These are phyloP conservation scores for Mythimna lalbum DNA, from an alignment of 2,888 invertebrate genomes.

Conservation along the genomic window DNA sequence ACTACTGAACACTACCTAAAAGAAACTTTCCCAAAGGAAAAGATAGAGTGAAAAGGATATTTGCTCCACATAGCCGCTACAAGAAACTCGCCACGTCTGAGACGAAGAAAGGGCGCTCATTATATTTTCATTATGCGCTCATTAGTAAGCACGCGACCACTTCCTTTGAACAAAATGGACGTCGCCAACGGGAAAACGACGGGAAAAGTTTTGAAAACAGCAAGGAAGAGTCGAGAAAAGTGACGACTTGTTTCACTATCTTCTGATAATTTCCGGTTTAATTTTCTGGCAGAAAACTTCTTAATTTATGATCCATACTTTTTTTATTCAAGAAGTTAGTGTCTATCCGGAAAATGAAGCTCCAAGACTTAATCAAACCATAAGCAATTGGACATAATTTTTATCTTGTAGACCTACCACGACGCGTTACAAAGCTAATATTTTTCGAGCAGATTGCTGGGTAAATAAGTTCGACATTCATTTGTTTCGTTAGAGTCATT, in stretches of 20 bases:
- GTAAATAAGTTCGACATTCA: conserved; percentile 40
- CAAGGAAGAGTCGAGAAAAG: conserved; percentile 22
- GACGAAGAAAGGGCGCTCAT: conserved; percentile 53
- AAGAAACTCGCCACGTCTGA: conserved; percentile 42
- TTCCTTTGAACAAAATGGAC: conserved; percentile 51
- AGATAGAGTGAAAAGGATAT: conserved; percentile 46
- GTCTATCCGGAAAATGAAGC: no score
- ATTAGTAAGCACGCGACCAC: conserved; percentile 48
- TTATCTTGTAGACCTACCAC: conserved; percentile 29
- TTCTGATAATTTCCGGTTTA: not conserved
- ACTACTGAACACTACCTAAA: conserved; percentile 11
- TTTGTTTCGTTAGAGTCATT: conserved; percentile 56
- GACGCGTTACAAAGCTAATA: conserved; percentile 11
- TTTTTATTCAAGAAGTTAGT: not conserved
- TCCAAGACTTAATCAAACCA: not conserved
- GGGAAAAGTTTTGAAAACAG: conserved; percentile 18
- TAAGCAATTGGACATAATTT: not conserved
- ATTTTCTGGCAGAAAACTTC: not conserved
- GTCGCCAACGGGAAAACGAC: conserved; percentile 23
- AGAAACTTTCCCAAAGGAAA: conserved; percentile 24
- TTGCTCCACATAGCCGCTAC: conserved; percentile 39
- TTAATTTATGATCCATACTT: no score
- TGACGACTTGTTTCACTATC: not conserved
- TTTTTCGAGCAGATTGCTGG: conserved; percentile 9
- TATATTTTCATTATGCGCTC: conserved; percentile 56